Conservation (phyloP, 2,888 invertebrate genomes). For the Campaea margaritaria region DNA sequence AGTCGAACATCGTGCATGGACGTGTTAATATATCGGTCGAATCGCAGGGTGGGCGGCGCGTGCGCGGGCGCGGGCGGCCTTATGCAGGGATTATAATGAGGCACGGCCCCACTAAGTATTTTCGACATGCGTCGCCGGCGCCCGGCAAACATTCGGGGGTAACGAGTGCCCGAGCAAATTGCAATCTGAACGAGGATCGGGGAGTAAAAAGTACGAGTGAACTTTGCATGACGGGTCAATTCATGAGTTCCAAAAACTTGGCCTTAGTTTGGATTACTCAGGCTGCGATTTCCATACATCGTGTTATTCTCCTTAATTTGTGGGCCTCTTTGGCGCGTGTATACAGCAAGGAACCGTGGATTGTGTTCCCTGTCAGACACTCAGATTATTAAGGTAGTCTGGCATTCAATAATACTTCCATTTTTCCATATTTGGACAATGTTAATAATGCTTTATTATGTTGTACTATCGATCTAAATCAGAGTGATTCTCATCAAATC, state of each 20-base stretch:
- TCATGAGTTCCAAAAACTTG: background rate
- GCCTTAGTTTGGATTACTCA: no score
- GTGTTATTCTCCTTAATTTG: no score
- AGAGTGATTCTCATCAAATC: no score
- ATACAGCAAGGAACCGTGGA: no score
- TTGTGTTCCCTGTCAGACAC: no score
- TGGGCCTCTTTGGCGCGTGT: no score
- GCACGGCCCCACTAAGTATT: conserved; percentile 83
- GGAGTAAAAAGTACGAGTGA: conserved; percentile 31
- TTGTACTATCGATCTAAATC: no score
- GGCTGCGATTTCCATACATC: no score
- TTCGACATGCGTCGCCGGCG: conserved; percentile 84
- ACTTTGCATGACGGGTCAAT: conserved; percentile 53
- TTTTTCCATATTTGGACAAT: no score
- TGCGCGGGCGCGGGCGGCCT: conserved; percentile 63
- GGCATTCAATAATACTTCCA: no score
- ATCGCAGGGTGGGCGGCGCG: conserved; percentile 54
- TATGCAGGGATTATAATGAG: conserved; percentile 83
- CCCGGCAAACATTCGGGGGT: conserved; percentile 82
- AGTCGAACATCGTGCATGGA: conserved; percentile 56
- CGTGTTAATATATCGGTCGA: conserved; percentile 83
- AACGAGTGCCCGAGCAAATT: conserved; percentile 73
- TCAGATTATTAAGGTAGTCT: no score
- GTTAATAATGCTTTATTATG: no score
- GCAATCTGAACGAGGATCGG: conserved; percentile 56